Percentiles rank a stretch among this genome's conserved stretches.
phyloP scores from a whole-genome alignment of 2,797 vertebrate species.

The Phylloscopus collybita region DNA sequence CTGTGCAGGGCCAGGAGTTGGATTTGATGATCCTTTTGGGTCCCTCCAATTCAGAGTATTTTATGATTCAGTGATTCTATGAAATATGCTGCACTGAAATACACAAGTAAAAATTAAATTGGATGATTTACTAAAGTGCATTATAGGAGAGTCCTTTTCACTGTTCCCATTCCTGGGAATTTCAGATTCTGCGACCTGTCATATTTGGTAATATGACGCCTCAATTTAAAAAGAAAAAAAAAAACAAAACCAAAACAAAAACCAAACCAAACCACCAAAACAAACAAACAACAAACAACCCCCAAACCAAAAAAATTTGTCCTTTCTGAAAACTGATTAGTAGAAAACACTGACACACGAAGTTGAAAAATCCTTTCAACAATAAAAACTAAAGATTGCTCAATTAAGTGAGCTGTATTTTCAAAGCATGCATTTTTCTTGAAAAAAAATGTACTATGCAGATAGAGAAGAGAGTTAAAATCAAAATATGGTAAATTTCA shows the following conservation, averaged over 20 bases:
- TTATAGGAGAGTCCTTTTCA: neutral
- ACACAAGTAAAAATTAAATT: neutral
- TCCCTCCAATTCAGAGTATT: neutral
- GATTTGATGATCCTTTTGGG: rapidly evolving
- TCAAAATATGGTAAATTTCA: neutral
- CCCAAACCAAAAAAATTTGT: neutral
- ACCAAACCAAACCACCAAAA: too few relatives aligned
- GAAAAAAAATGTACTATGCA: neutral
- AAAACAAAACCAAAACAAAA: too few relatives aligned
- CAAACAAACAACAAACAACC: too few relatives aligned
- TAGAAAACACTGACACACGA: neutral
- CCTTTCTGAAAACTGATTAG: neutral
- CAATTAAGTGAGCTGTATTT: neutral
- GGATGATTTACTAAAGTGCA: neutral
- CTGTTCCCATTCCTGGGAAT: neutral
- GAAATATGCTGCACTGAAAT: neutral
- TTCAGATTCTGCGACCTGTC: neutral
- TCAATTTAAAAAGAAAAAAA: neutral
- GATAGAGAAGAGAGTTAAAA: neutral
- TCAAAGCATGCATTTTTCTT: neutral
- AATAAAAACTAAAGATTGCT: neutral
- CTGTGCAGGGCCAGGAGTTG: neutral
- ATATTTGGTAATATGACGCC: neutral
- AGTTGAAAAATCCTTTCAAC: neutral
- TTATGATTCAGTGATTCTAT: neutral